A percentile compares a stretch with the other conserved stretches of the same genome.
Conservation (phyloP, 2,797 vertebrate species). For the Sandelia bainsii region DNA sequence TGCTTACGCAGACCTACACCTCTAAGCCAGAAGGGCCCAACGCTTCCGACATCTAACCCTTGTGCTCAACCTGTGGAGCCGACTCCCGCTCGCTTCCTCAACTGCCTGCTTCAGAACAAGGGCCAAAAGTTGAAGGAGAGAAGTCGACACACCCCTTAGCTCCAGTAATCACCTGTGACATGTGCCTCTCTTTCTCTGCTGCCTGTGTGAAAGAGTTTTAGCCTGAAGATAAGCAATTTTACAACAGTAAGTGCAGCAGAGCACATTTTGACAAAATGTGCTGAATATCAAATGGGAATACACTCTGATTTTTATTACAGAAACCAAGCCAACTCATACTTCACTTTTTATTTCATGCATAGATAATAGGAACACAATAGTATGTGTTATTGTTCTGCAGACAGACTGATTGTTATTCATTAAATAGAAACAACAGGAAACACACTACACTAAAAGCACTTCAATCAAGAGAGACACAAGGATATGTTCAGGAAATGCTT, state of each 20-base stretch:
- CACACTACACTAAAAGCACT: neutral
- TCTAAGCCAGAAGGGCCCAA: constrained; percentile 68
- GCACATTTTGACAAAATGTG: constrained; percentile 34
- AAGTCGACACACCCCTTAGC: constrained; percentile 56
- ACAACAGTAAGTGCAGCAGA: constrained; percentile 30
- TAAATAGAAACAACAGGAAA: neutral
- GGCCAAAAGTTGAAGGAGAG: constrained; percentile 59
- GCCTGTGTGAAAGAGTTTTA: constrained; percentile 49
- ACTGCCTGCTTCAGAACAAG: constrained; percentile 52
- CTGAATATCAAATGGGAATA: constrained; percentile 43
- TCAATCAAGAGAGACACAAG: no score
- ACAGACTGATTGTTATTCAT: neutral
- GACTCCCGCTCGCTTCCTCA: constrained; percentile 43
- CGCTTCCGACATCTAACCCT: constrained; percentile 68
- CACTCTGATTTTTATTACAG: constrained; percentile 10
- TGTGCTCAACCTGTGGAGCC: constrained; percentile 59
- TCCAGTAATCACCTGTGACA: constrained; percentile 60
- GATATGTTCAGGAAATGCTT: no score
- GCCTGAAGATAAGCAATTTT: constrained; percentile 49
- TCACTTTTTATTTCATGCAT: constrained; percentile 27
- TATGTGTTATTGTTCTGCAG: constrained; percentile 10
- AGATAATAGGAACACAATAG: constrained; percentile 4
- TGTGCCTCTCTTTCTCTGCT: constrained; percentile 29
- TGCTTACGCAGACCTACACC: constrained; percentile 68
- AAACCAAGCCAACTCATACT: constrained; percentile 19